Evolutionary conservation across 2,113 vertebrate species (phyloP).

Genomic region (Brachyhypopomus occidentalis): DNA sequence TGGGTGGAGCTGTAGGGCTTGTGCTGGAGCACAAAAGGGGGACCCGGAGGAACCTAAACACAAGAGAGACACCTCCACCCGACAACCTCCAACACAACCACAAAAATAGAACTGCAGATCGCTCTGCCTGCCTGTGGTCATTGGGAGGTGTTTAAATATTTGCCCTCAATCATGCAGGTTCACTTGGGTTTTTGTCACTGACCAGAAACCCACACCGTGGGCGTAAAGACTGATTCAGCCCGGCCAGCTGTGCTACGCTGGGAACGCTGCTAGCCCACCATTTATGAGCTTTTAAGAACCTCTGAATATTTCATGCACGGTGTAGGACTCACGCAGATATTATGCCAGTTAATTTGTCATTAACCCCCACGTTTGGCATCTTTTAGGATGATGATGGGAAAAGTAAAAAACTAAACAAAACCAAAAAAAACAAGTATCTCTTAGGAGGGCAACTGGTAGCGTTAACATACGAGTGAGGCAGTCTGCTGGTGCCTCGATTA

Average conservation of each 20-base stretch:
- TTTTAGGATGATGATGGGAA: constrained; percentile 8
- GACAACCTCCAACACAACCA: neutral
- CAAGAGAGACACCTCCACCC: constrained; percentile 18
- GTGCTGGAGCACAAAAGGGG: constrained; percentile 18
- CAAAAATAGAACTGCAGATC: constrained; percentile 4
- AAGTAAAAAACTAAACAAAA: too few species aligned
- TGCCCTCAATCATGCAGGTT: neutral
- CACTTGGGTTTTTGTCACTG: neutral
- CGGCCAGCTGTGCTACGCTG: constrained; percentile 15
- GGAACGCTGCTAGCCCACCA: constrained; percentile 24
- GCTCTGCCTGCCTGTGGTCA: neutral
- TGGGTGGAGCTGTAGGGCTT: constrained; percentile 20
- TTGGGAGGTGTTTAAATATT: neutral
- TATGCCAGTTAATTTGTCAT: constrained; percentile 43
- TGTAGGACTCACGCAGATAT: constrained; percentile 13
- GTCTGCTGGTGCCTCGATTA: constrained; percentile 30
- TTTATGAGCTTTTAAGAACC: constrained; percentile 40
- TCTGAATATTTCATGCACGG: constrained; percentile 42
- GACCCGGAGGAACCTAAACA: neutral
- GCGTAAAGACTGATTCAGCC: constrained; percentile 24
- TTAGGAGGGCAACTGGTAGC: constrained; percentile 35
- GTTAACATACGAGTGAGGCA: constrained; percentile 32
- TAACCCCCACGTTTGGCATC: constrained; percentile 42
- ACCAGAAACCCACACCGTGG: neutral
- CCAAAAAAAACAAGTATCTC: constrained; percentile 21